Evolutionary conservation across 2,113 vertebrate genomes (phyloP).

Genomic region (Strix uralensis): DNA sequence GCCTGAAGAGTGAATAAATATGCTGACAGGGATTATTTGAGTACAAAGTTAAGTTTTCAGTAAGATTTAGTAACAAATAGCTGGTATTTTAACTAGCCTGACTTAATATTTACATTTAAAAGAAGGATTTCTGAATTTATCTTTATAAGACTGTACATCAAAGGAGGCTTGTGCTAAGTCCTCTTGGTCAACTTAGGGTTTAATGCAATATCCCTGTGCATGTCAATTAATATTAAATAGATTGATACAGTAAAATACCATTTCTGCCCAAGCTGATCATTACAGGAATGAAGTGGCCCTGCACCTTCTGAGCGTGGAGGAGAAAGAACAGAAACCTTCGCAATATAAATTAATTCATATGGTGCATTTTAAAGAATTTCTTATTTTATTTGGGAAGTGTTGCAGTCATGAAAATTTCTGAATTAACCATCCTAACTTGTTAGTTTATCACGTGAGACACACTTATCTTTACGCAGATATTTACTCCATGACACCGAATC

Average conservation of each 20-base stretch:
- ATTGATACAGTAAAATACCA: not conserved
- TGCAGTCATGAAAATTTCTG: not conserved
- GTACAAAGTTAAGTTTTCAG: conserved; percentile 12
- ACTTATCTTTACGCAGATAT: not conserved
- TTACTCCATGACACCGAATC: not conserved
- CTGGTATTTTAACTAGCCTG: not conserved
- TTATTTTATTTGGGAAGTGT: not conserved
- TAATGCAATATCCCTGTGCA: conserved; percentile 29
- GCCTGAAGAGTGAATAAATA: conserved; percentile 16
- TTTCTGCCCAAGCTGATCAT: not conserved
- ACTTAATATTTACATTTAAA: conserved; percentile 43
- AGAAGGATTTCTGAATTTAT: conserved; percentile 40
- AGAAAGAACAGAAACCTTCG: not conserved
- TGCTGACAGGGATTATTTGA: conserved; percentile 14
- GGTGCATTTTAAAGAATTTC: not conserved
- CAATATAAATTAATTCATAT: not conserved
- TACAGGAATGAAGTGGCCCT: not conserved
- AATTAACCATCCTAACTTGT: not conserved
- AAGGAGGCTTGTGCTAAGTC: conserved; percentile 55
- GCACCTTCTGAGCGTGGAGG: not conserved
- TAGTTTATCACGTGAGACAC: not conserved
- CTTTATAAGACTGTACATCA: conserved; percentile 28
- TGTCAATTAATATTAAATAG: conserved; percentile 45
- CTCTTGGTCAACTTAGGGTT: conserved; percentile 32
- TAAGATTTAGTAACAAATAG: conserved; percentile 23